Evolutionary conservation across 1,140 invertebrate genomes (phyloP).

Genomic region (Phocides pigmalion): DNA sequence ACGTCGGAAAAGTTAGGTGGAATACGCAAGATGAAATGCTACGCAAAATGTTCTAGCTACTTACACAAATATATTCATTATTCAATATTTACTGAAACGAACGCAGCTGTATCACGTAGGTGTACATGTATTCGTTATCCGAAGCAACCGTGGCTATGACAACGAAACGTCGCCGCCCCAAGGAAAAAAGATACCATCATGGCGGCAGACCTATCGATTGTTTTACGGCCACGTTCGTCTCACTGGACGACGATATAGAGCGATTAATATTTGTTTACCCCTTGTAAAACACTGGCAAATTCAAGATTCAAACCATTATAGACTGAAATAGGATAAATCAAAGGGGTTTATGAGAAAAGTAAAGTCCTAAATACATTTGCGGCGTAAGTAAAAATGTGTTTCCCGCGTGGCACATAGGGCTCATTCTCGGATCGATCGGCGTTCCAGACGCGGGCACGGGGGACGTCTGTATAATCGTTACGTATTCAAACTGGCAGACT

Average conservation of each 20-base stretch:
- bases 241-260: neutral
- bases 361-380: slow-evolving; percentile 13
- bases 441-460: slow-evolving; percentile 65
- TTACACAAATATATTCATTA: too few species aligned
- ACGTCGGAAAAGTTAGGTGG: too few species aligned
- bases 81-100: too few species aligned
- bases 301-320: slow-evolving; percentile 16
- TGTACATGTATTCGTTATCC: neutral
- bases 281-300: neutral
- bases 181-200: slow-evolving; percentile 5
- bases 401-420: slow-evolving; percentile 41
- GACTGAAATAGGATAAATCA: slow-evolving; percentile 49
- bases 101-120: neutral
- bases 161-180: neutral
- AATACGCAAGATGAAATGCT: too few species aligned
- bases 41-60: too few species aligned
- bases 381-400: slow-evolving; percentile 22
- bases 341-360: neutral
- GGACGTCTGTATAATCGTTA: slow-evolving; percentile 74
- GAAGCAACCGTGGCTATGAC: neutral
- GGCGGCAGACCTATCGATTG: slow-evolving; percentile 22
- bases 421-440: slow-evolving; percentile 50
- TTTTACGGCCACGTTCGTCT: neutral
- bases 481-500: slow-evolving; percentile 67
- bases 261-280: neutral